Base-by-base conservation (phyloP, 2,797 vertebrate genomes). In the Macropodus opercularis region DNA sequence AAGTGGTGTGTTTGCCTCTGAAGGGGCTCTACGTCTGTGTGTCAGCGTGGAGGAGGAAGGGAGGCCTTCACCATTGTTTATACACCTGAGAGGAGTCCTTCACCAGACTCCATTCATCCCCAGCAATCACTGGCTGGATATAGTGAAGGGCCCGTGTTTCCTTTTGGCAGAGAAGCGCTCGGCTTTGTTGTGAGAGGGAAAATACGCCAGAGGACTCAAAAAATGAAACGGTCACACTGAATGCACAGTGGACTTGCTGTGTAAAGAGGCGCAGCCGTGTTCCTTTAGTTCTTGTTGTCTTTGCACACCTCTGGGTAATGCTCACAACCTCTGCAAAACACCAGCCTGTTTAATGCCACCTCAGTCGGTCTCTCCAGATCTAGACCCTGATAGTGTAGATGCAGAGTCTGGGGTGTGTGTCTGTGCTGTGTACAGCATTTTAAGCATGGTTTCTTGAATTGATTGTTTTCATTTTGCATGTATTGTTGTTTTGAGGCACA, bases 301-400 rank as follows among this genome's bases (percentile, higher is more conserved):
- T 46, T 39, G 19, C 22, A 1, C 43, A 24, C 47, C 47, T 41
- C 14, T 14, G 69, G 57, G 64, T 76, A 53, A 74, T 41, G 46
- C 56, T 50, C 81, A 11, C 69, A 61, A 41, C 75, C 78, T 77
- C 75, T 47, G 66, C 75, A 74, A 80, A 80, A 85, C 79, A 79
- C 67, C 77, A 81, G 56, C 66, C 36, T 11, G 50, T 42, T 69
- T 65, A 61, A 68, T 54, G 54, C 39, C 59, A 54, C 58, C 69
- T 70, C 70, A 2, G 56, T 48, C 48, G 10, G 21, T 62, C 31
- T 59, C 74, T 80, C 72, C 53, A 39, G 76, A 83, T 80, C 19
- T 14, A 50, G 52, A 50, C 31, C 27, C 9, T 43, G 83, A 83
- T 78, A 67, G 49, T 36, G 54, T 31, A 56, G 72, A 71, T 57